Percentiles rank a stretch among this genome's conserved stretches.
Conservation (phyloP, 2,113 vertebrate species). For the Chionodraco myersi region DNA sequence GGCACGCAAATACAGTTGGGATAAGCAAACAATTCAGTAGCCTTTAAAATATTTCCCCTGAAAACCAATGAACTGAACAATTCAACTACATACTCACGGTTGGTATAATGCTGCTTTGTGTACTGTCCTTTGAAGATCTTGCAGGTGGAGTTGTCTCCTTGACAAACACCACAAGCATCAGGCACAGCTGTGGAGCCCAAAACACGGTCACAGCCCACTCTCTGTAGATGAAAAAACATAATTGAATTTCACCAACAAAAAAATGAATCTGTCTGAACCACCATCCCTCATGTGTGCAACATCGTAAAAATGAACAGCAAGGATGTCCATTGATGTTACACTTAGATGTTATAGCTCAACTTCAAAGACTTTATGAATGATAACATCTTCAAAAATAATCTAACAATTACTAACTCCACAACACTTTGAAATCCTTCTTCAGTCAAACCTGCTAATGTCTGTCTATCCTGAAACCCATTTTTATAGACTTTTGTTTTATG, state of each 20-base stretch:
- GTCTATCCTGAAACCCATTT: background rate
- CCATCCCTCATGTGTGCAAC: background rate
- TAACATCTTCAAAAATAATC: conserved; percentile 4
- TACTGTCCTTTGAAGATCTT: conserved; percentile 86
- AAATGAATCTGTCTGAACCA: conserved; percentile 3
- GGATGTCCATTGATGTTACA: conserved; percentile 15
- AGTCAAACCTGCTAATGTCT: background rate
- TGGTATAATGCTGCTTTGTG: conserved; percentile 85
- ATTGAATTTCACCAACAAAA: background rate
- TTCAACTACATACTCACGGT: conserved; percentile 79
- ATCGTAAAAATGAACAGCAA: background rate
- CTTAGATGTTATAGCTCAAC: conserved; percentile 19
- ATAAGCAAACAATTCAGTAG: background rate
- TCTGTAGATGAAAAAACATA: conserved; percentile 74
- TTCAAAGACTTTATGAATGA: conserved; percentile 29
- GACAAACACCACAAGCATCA: conserved; percentile 89
- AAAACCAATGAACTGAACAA: background rate
- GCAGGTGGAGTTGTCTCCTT: conserved; percentile 90
- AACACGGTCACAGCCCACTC: conserved; percentile 89
- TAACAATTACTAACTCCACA: background rate
- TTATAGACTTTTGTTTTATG: too few relatives aligned
- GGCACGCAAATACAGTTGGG: background rate
- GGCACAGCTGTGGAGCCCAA: conserved; percentile 86
- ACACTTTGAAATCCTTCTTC: conserved; percentile 12
- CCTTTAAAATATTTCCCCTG: background rate